Evolutionary conservation across 2,797 vertebrate species (phyloP).

Genomic region (Sebastes goodei): DNA sequence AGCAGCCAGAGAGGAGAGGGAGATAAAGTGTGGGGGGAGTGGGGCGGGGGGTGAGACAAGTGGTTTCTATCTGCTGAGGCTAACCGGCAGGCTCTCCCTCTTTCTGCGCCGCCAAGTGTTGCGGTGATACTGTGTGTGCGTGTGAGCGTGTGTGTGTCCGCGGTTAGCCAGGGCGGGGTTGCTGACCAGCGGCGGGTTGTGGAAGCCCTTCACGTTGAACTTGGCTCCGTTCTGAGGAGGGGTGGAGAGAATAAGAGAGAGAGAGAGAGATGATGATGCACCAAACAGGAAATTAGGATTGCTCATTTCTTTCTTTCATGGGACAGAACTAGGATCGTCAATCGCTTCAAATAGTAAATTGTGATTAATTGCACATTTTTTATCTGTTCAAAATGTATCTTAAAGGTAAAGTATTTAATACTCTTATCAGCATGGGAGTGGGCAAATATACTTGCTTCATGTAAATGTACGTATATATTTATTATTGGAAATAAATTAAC

Average conservation of each 20-base stretch:
- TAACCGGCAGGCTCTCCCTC: conserved; percentile 92
- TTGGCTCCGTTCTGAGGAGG: conserved; percentile 85
- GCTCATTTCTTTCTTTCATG: no score
- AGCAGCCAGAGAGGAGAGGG: conserved; percentile 40
- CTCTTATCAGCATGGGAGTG: no score
- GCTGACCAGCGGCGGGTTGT: conserved; percentile 85
- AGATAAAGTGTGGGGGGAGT: not conserved
- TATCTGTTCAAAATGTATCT: no score
- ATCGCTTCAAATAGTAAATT: no score
- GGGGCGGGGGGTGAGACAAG: not conserved
- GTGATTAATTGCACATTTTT: no score
- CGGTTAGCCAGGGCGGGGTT: conserved; percentile 81
- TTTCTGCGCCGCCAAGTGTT: conserved; percentile 93
- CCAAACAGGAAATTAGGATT: not conserved
- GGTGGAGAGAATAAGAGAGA: not conserved
- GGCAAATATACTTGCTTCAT: no score
- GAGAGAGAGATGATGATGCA: not conserved
- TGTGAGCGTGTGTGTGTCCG: conserved; percentile 79
- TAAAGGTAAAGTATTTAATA: no score
- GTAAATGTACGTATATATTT: no score
- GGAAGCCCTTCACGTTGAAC: conserved; percentile 91
- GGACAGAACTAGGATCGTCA: no score
- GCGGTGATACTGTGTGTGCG: conserved; percentile 90
- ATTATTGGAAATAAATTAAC: no score
- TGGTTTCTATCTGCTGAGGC: conserved; percentile 92